phyloP scores from a whole-genome alignment of 1,140 invertebrate species.

The Bombyx mori region DNA sequence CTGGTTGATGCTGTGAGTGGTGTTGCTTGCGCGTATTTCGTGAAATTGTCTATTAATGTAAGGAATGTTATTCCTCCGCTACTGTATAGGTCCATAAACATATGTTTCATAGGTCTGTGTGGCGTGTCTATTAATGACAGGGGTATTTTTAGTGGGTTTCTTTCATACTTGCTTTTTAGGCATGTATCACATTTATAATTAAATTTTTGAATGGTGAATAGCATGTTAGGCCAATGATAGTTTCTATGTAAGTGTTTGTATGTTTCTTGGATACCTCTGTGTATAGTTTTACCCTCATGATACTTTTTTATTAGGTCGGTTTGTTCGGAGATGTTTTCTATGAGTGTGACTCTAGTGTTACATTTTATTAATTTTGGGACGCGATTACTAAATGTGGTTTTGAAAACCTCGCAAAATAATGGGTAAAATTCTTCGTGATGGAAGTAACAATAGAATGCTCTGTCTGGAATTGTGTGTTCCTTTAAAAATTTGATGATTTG shows the following conservation, averaged over 20 bases:
- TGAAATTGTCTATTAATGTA: conserved; percentile 26
- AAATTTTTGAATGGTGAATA: conserved; percentile 23
- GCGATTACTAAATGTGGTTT: conserved; percentile 14
- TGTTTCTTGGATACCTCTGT: conserved; percentile 72
- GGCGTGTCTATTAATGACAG: conserved; percentile 24
- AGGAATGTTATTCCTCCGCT: conserved; percentile 20
- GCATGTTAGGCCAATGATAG: conserved; percentile 47
- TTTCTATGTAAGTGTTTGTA: conserved; percentile 21
- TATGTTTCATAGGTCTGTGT: conserved; percentile 24
- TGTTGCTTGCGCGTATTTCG: conserved; percentile 27
- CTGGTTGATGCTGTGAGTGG: conserved; percentile 18
- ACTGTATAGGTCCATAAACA: conserved; percentile 24
- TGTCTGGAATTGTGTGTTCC: too few species aligned
- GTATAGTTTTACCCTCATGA: conserved; percentile 13
- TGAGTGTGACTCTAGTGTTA: conserved; percentile 11
- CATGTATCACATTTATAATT: conserved; percentile 25
- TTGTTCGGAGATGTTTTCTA: conserved; percentile 8
- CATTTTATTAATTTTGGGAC: conserved; percentile 9
- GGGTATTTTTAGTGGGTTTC: conserved; percentile 20
- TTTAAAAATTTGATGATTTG: too few species aligned
- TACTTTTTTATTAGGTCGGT: conserved; percentile 15
- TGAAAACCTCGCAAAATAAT: too few species aligned
- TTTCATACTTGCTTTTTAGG: conserved; percentile 27
- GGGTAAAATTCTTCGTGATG: conserved; percentile 18
- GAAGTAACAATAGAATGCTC: conserved; percentile 26